A percentile compares a stretch with the other conserved stretches of the same genome.
These are phyloP conservation scores for Trichoplusia ni DNA, from an alignment of 1,140 invertebrate genomes.

Conservation along the genomic window DNA sequence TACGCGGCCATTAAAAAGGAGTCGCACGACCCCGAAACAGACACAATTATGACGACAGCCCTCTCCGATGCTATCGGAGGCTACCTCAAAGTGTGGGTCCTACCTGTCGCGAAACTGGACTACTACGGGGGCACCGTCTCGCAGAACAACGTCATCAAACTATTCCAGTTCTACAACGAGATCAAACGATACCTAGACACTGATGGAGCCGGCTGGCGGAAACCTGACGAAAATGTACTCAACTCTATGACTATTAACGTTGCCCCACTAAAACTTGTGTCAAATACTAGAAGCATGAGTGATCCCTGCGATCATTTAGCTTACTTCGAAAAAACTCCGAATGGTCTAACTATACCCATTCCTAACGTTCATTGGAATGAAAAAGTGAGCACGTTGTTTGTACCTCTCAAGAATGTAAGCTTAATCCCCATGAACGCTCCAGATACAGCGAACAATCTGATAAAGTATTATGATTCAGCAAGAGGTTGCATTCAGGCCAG, in stretches of 20 bases:
- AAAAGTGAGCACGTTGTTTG: conserved; percentile 51
- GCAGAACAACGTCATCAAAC: conserved; percentile 51
- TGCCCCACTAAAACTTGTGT: conserved; percentile 34
- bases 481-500: conserved; percentile 51
- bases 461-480: conserved; percentile 62
- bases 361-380: conserved; percentile 62
- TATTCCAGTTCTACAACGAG: conserved; percentile 53
- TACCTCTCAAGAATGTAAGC: conserved; percentile 60
- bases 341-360: conserved; percentile 51
- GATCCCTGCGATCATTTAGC: conserved; percentile 54
- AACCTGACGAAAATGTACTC: conserved; percentile 45
- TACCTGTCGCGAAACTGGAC: conserved; percentile 62
- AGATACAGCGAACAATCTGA: conserved; percentile 44
- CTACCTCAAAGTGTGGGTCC: conserved; percentile 61
- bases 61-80: conserved; percentile 65
- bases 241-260: conserved; percentile 56
- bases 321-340: conserved; percentile 59
- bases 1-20: conserved; percentile 51
- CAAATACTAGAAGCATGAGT: conserved; percentile 37
- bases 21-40: conserved; percentile 34
- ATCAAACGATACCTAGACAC: conserved; percentile 58
- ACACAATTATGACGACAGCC: conserved; percentile 54
- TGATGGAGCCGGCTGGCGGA: conserved; percentile 54
- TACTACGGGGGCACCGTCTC: conserved; percentile 64
- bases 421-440: conserved; percentile 49